Conservation (phyloP, 2,113 vertebrate genomes). For the Ictalurus furcatus region DNA sequence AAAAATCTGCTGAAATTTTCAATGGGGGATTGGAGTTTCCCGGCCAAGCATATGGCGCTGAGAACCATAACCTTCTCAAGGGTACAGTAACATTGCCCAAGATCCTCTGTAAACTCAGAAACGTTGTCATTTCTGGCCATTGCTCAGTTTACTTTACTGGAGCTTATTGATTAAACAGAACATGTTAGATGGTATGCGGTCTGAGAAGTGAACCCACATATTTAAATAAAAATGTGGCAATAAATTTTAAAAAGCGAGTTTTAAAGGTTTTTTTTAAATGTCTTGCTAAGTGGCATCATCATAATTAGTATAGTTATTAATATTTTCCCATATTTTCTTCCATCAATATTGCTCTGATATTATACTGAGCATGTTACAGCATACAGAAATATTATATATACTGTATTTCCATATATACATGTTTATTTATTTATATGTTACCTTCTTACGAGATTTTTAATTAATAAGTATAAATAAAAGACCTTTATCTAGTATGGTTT, state of each 20-base stretch:
- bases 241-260: not conserved
- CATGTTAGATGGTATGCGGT: not conserved
- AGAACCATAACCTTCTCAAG: slow-evolving; percentile 35
- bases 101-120: slow-evolving; percentile 37
- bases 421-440: not conserved
- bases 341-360: not conserved
- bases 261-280: not conserved
- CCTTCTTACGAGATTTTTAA: not conserved
- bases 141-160: slow-evolving; percentile 13
- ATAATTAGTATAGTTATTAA: not conserved
- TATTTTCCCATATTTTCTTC: not conserved
- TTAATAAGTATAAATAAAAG: not conserved
- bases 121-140: slow-evolving; percentile 29
- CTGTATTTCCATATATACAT: not conserved
- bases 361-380: not conserved
- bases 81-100: not conserved
- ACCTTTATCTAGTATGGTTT: not conserved
- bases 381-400: not conserved
- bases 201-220: not conserved
- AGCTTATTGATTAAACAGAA: not conserved
- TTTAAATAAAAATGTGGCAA: not conserved
- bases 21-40: slow-evolving; percentile 15
- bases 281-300: not conserved
- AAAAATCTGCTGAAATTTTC: not conserved
- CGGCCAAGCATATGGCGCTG: not conserved